Percentiles rank a stretch among this genome's conserved stretches.
Evolutionary conservation across 1,140 invertebrate genomes (phyloP).

Genomic region (Tribolium madens): DNA sequence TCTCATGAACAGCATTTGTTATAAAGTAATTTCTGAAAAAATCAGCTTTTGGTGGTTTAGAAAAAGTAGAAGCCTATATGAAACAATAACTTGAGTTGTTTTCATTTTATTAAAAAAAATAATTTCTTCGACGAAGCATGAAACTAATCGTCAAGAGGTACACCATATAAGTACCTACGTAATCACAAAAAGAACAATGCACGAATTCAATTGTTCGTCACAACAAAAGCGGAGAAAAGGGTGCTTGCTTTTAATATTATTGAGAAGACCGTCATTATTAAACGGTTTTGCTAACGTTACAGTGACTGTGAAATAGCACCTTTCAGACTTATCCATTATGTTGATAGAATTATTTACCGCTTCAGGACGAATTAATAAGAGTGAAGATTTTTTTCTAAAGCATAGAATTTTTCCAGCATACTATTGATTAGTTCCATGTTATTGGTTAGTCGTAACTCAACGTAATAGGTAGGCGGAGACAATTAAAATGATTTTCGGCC

Average conservation of each 20-base stretch:
- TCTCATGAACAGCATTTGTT: background rate
- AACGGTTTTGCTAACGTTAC: conserved; percentile 31
- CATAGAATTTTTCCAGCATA: conserved; percentile 14
- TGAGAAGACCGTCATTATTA: conserved; percentile 22
- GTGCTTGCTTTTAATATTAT: conserved; percentile 12
- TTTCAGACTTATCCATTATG: conserved; percentile 32
- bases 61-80: too few species aligned
- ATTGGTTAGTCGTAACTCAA: conserved; percentile 22
- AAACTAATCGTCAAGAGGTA: background rate
- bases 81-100: background rate
- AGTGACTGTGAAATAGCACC: conserved; percentile 20
- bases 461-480: conserved; percentile 1
- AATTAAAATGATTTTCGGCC: background rate
- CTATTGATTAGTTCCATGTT: conserved; percentile 27
- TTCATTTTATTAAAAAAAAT: background rate
- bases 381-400: conserved; percentile 6
- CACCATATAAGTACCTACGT: conserved; percentile 21
- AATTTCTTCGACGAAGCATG: conserved; percentile 6
- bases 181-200: conserved; percentile 15
- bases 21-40: background rate
- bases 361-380: conserved; percentile 33
- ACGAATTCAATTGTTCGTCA: conserved; percentile 25
- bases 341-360: conserved; percentile 28
- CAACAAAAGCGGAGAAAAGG: conserved; percentile 19
- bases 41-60: background rate